Conservation (phyloP, 2,888 invertebrate species). For the Tipula vernalis region DNA sequence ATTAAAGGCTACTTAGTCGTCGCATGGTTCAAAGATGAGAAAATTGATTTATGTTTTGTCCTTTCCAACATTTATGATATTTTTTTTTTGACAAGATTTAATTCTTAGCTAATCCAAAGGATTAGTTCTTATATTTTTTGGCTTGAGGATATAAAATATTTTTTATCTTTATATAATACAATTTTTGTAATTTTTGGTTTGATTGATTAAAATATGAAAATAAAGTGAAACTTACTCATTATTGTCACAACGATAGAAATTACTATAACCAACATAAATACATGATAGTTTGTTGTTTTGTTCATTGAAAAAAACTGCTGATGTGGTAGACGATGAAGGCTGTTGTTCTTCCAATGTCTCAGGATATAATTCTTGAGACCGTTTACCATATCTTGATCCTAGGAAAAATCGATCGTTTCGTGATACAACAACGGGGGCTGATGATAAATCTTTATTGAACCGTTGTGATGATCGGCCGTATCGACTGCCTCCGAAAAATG, state of each 20-base stretch:
- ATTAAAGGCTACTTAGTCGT: background rate
- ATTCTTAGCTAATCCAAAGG: background rate
- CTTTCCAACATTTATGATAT: background rate
- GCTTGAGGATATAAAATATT: background rate
- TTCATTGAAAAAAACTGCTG: background rate
- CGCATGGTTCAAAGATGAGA: background rate
- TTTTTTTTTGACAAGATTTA: background rate
- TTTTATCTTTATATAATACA: background rate
- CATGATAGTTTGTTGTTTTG: constrained; percentile 27
- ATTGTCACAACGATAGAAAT: constrained; percentile 39
- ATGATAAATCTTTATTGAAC: constrained; percentile 22
- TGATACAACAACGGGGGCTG: constrained; percentile 25
- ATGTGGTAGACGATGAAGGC: background rate
- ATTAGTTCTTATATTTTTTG: background rate
- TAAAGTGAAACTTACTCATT: constrained; percentile 32
- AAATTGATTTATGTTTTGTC: background rate
- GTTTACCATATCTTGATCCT: constrained; percentile 34
- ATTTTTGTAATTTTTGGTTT: background rate
- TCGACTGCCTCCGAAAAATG: constrained; percentile 37
- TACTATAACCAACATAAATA: constrained; percentile 38
- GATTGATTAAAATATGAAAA: constrained; percentile 4
- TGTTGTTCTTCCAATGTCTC: constrained; percentile 23
- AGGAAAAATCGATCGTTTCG: constrained; percentile 35
- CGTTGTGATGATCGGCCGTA: constrained; percentile 31
- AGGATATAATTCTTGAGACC: constrained; percentile 23